Evolutionary conservation across 2,888 invertebrate genomes (phyloP), one percentile per base, ranked within the genome.

Genomic region (Mesorhabditis spiculigera): DNA sequence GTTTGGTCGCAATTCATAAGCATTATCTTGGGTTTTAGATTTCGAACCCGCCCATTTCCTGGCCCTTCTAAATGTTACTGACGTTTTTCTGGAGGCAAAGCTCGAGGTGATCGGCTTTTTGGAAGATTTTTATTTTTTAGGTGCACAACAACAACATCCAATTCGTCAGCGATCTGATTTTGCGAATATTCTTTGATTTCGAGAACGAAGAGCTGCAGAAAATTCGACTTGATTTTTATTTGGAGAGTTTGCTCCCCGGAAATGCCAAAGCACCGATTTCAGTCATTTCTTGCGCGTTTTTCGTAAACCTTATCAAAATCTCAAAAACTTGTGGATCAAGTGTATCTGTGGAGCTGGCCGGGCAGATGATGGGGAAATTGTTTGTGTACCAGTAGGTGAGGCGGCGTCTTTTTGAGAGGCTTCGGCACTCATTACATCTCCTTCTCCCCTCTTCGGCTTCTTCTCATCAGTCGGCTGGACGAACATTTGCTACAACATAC

Each of bases 111-210:
- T 28, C 28, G 1, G 28, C 28, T 28, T 28, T 28, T 28, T 28
- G 28, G 3, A 28, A 28, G 28, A 1, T n/a, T 41, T 10, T n/a
- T 44, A n/a, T 45, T 10, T 61, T 73, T 45, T 68, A 63, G 68
- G 73, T 71, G 8, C 76, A 76, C 65, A 50, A 71, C 8, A 74
- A 73, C 67, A 78, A 78, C 50, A 64, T 76, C 8, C 66, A 68
- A 41, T 76, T 74, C 66, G 68, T 70, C 45, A 58, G 78, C 43
- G 71, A 73, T 67, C 45, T 75, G 28, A 16, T 78, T 44, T 69
- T 70, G 50, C 41, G 72, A 28, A 50, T 78, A 41, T 61, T 71
- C 45, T 75, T 45, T 61, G 75, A 75, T n/a, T 66, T 73, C 13
- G 66, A 63, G 6, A 10, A 43, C n/a, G 65, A 13, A 41, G 41